Evolutionary conservation across 35 echinoderm and acorn worm species (phyloP).

Genomic region (Amphiura filiformis): DNA sequence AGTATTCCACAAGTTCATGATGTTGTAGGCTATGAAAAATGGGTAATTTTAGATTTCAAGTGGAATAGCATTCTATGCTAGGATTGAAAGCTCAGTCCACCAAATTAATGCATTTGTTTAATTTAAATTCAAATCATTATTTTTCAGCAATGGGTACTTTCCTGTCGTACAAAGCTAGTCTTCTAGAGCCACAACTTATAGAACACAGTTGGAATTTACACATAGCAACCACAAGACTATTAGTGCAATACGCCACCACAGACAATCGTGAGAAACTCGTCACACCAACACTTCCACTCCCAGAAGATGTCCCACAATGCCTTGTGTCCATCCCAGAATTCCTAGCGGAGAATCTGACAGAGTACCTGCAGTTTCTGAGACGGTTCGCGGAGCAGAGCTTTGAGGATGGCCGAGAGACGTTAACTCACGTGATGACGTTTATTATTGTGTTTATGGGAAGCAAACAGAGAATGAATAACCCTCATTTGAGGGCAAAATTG

Average conservation of each 20-base stretch:
- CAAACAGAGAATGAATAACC: constrained; percentile 84
- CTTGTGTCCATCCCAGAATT: constrained; percentile 67
- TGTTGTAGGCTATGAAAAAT: too few species aligned
- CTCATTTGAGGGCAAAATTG: constrained; percentile 79
- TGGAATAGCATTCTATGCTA: too few species aligned
- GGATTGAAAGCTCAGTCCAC: too few species aligned
- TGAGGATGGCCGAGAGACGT: constrained; percentile 52
- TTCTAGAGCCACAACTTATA: constrained; percentile 62
- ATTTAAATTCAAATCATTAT: too few species aligned
- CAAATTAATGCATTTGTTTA: too few species aligned
- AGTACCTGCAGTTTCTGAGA: constrained; percentile 74
- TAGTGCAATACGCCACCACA: constrained; percentile 58
- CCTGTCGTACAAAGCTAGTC: constrained; percentile 56
- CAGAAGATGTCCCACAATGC: constrained; percentile 28
- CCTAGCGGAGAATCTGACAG: constrained; percentile 78
- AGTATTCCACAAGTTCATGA: too few species aligned
- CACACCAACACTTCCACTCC: constrained; percentile 59
- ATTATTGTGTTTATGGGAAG: constrained; percentile 92
- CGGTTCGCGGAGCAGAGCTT: constrained; percentile 74
- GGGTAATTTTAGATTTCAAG: too few species aligned
- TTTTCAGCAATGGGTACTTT: constrained; percentile 72
- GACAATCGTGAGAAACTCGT: constrained; percentile 33
- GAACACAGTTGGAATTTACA: constrained; percentile 53
- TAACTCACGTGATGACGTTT: constrained; percentile 83
- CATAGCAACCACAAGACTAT: constrained; percentile 59